A percentile compares a stretch with the other conserved stretches of the same genome.
phyloP scores from a whole-genome alignment of 2,113 vertebrate species.

The Protobothrops mucrosquamatus region DNA sequence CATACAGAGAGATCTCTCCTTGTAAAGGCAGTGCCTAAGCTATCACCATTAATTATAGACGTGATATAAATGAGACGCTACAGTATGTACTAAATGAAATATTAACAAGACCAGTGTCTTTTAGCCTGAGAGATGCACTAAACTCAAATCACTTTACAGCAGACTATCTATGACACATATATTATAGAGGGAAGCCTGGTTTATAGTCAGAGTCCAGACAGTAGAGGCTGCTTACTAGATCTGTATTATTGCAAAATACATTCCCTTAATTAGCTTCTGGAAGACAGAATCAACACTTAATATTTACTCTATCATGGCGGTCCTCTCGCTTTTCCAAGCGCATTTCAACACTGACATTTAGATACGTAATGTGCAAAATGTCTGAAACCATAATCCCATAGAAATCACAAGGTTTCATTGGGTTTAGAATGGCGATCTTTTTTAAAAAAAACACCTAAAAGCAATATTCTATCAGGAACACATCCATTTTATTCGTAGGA shows the following conservation, averaged over 20 bases:
- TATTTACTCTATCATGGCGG: constrained; percentile 42
- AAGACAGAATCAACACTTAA: constrained; percentile 56
- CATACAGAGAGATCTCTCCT: constrained; percentile 73
- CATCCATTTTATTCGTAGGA: background rate
- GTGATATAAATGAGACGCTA: constrained; percentile 82
- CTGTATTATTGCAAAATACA: constrained; percentile 66
- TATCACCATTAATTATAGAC: constrained; percentile 85
- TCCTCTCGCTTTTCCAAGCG: constrained; percentile 31
- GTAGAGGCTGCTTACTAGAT: constrained; percentile 53
- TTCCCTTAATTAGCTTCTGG: constrained; percentile 62
- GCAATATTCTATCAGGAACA: constrained; percentile 11
- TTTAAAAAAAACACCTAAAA: constrained; percentile 40
- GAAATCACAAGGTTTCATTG: background rate
- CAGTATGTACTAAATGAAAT: constrained; percentile 80
- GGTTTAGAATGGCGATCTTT: background rate
- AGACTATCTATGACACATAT: constrained; percentile 59
- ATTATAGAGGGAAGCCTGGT: constrained; percentile 49
- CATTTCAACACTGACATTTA: constrained; percentile 6
- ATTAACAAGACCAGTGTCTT: constrained; percentile 75
- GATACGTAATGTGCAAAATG: background rate
- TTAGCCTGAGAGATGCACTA: constrained; percentile 69
- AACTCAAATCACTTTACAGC: constrained; percentile 61
- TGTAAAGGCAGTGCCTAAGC: constrained; percentile 79
- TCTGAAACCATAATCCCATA: background rate
- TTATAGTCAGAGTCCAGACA: constrained; percentile 50